A percentile compares a stretch with the other conserved stretches of the same genome.
These are phyloP conservation scores for Eilema caniola DNA, from an alignment of 2,888 invertebrate genomes.

Conservation along the genomic window DNA sequence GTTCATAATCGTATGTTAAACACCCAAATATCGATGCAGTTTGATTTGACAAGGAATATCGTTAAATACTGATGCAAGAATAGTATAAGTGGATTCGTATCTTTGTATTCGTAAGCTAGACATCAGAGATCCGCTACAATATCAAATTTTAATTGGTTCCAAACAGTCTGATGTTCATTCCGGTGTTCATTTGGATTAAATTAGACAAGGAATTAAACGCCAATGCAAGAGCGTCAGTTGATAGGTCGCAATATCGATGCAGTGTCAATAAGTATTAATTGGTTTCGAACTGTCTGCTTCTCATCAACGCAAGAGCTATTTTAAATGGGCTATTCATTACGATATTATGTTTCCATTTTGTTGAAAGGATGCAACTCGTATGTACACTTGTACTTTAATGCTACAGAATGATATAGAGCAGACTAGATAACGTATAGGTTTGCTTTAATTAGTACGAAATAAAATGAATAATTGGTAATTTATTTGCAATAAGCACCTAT, in stretches of 20 bases:
- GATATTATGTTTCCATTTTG: neutral
- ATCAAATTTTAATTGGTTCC: conserved; percentile 39
- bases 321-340: conserved; percentile 5
- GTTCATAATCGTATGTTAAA: too few species aligned
- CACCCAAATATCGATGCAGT: too few species aligned
- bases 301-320: conserved; percentile 26
- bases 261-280: conserved; percentile 39
- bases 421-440: neutral
- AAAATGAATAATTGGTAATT: too few species aligned
- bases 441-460: too few species aligned
- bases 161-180: conserved; percentile 42
- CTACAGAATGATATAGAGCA: neutral
- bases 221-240: neutral
- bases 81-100: neutral
- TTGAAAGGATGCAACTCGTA: neutral
- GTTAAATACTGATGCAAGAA: neutral
- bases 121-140: conserved; percentile 14
- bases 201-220: neutral
- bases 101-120: neutral
- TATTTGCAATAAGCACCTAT: too few species aligned
- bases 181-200: neutral
- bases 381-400: neutral
- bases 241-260: neutral
- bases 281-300: conserved; percentile 42
- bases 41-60: neutral